Conservation (phyloP, 2,113 vertebrate genomes). For the Ailurus styani region DNA sequence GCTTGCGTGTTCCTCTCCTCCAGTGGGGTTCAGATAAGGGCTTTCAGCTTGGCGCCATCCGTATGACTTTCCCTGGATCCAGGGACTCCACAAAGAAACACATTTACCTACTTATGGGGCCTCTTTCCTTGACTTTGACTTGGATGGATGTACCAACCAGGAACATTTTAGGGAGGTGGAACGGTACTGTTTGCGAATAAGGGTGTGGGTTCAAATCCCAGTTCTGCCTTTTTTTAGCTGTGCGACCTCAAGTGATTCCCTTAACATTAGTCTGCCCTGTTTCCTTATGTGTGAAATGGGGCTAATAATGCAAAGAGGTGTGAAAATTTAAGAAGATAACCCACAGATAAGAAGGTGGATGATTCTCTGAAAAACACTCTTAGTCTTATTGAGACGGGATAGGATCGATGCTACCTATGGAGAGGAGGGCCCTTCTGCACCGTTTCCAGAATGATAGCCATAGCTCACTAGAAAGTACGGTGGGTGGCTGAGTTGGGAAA, state of each 20-base stretch:
- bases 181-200: not conserved
- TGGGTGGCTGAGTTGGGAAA: not conserved
- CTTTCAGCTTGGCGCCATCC: not conserved
- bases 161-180: not conserved
- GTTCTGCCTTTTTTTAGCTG: not conserved
- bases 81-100: not conserved
- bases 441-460: not conserved
- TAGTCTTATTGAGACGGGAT: not conserved
- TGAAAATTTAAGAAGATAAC: not conserved
- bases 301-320: not conserved
- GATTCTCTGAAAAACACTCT: not conserved
- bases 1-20: not conserved
- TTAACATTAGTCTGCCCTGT: not conserved
- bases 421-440: not conserved
- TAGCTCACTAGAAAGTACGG: not conserved
- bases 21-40: not conserved
- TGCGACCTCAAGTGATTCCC: not conserved
- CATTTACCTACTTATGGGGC: not conserved
- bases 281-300: not conserved
- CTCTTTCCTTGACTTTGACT: not conserved
- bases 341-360: not conserved
- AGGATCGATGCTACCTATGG: not conserved
- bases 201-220: not conserved
- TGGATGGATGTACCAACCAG: not conserved
- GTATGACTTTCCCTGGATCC: not conserved